phyloP scores from a whole-genome alignment of 2,888 invertebrate genomes.

The Drosophila prostipennis region DNA sequence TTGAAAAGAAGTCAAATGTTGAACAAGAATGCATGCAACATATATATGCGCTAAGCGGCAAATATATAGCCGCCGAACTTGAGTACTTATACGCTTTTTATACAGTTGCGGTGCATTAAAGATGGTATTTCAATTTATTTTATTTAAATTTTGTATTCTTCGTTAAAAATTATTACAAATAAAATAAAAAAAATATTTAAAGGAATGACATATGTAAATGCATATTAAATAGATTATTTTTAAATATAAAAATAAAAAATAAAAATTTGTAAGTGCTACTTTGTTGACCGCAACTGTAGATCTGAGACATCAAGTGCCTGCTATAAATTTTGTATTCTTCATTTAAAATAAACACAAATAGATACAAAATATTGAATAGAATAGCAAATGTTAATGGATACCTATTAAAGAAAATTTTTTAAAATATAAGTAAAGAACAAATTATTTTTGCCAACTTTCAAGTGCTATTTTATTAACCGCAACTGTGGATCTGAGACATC shows the following conservation, averaged over 20 bases:
- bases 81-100: slow-evolving; percentile 2
- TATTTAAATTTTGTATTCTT: too few species aligned
- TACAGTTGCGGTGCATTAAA: not conserved
- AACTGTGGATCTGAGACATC: slow-evolving; percentile 6
- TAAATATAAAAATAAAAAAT: too few species aligned
- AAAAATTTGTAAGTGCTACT: too few species aligned
- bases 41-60: slow-evolving; percentile 1
- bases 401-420: too few species aligned
- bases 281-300: too few species aligned
- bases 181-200: not conserved
- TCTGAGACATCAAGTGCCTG: too few species aligned
- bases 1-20: slow-evolving; percentile 77
- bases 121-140: not conserved
- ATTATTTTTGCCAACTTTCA: not conserved
- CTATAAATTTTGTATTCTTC: too few species aligned
- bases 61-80: slow-evolving; percentile 23
- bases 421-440: too few species aligned
- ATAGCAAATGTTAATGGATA: too few species aligned
- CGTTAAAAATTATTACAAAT: not conserved
- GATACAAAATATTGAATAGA: too few species aligned
- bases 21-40: slow-evolving; percentile 44
- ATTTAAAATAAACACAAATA: too few species aligned
- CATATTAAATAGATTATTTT: too few species aligned
- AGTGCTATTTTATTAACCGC: slow-evolving; percentile 1
- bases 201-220: not conserved